Conservation (phyloP, 2,797 vertebrate species). For the Cryptoprocta ferox region DNA sequence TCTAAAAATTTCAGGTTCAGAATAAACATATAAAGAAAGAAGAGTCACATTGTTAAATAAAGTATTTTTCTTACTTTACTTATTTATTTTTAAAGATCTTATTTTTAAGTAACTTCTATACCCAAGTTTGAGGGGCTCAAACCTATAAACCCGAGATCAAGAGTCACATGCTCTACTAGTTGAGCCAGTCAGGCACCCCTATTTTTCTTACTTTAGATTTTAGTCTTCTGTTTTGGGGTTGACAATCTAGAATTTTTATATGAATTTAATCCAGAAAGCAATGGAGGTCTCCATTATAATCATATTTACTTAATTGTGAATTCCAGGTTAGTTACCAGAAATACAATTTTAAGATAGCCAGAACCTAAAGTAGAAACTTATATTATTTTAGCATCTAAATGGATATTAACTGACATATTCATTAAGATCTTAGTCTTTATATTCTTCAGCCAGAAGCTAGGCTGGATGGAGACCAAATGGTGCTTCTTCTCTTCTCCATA, state of each 20-base stretch:
- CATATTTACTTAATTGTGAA: slow-evolving; percentile 26
- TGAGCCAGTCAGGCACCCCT: not conserved
- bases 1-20: slow-evolving; percentile 18
- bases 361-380: not conserved
- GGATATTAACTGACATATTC: not conserved
- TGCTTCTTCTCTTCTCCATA: slow-evolving; percentile 1
- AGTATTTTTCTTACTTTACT: not conserved
- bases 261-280: slow-evolving; percentile 37
- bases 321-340: not conserved
- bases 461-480: not conserved
- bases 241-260: slow-evolving; percentile 3
- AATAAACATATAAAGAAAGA: slow-evolving; percentile 12
- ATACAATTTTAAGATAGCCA: not conserved
- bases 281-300: not conserved
- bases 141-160: not conserved
- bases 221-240: not conserved
- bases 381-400: not conserved
- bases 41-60: not conserved
- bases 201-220: slow-evolving; percentile 5
- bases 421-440: slow-evolving; percentile 7
- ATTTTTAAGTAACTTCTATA: not conserved
- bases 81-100: not conserved
- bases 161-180: not conserved
- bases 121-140: not conserved
- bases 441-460: slow-evolving; percentile 29